Base-by-base conservation (phyloP, 1,140 invertebrate species). In the Drosophila parvula region DNA sequence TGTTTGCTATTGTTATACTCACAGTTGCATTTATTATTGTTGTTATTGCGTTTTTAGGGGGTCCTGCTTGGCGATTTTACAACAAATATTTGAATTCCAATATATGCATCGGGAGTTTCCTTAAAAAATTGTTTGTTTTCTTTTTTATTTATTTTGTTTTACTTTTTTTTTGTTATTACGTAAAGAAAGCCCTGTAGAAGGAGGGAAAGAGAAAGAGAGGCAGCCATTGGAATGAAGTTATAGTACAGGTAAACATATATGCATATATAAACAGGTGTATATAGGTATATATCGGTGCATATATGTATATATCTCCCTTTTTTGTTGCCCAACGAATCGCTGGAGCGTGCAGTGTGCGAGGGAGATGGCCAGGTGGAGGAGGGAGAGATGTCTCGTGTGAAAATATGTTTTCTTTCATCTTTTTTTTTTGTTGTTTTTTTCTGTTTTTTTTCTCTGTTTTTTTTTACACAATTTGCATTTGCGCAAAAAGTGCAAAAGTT, bases 401-500 rank as follows among this genome's bases (percentile, higher is more conserved):
- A 82, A 79, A 82, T 82, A 83, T 78, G 64, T 82, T 61, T 73
- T 78, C 64, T 75, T 82, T 62, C 80, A 84, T 84, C 30, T 69
- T 53, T 59, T 71, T 58, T 71, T 22, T 12, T 12, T 69, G 44
- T 59, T 71, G 50, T 71, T 22, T 16, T 12, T 34, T n/a, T 28
- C 4, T 28, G 14, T 22, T 22, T 18, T 36, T 45, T 47, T 28
- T n/a, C n/a, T 27, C 5, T 7, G 7, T 38, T 69, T 36, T 36
- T 58, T 70, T 84, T 78, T 85, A 78, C 82, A 88, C 80, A 77
- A 89, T 86, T 86, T 86, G 83, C 83, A 86, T 86, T 88, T 88
- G 83, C 76, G 74, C 69, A 84, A 84, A 83, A 88, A 89, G 84
- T 88, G 84, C 74, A 88, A 89, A 88, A 89, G 84, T 88, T 88